A percentile compares a stretch with the other conserved stretches of the same genome.
These are phyloP conservation scores for Drosophila picticornis DNA, from an alignment of 2,888 invertebrate species.

Conservation along the genomic window DNA sequence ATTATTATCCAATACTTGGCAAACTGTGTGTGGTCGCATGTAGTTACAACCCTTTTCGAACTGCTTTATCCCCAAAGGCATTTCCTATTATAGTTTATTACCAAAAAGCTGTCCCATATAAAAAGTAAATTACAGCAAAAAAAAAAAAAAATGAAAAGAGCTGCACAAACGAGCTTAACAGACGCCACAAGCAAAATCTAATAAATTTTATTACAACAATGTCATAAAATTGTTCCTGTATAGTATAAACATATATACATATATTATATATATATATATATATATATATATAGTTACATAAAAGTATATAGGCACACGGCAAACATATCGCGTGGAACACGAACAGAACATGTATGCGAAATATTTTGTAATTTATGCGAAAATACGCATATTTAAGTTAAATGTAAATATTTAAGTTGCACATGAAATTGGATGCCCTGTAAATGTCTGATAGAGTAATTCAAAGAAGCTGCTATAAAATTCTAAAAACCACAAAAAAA, in stretches of 20 bases:
- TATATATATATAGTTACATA: slow-evolving; percentile 12
- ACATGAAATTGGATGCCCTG: slow-evolving; percentile 70
- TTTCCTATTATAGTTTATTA: slow-evolving; percentile 73
- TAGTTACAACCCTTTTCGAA: slow-evolving; percentile 38
- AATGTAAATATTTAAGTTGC: slow-evolving; percentile 79
- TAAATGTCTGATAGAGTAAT: slow-evolving; percentile 67
- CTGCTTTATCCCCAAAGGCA: slow-evolving; percentile 50
- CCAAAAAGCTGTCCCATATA: slow-evolving; percentile 66
- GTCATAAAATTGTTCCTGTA: slow-evolving; percentile 65
- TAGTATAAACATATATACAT: slow-evolving; percentile 14
- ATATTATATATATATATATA: slow-evolving; percentile 18
- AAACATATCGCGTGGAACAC: slow-evolving; percentile 65
- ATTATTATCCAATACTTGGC: slow-evolving; percentile 26
- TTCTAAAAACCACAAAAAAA: slow-evolving; percentile 52
- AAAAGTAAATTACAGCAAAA: slow-evolving; percentile 64
- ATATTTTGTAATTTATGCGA: slow-evolving; percentile 76
- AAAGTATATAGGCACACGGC: slow-evolving; percentile 14
- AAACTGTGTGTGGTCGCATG: slow-evolving; percentile 16
- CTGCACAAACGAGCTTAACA: slow-evolving; percentile 57
- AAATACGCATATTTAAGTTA: slow-evolving; percentile 78
- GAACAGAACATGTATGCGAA: slow-evolving; percentile 58
- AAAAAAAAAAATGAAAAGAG: slow-evolving; percentile 15
- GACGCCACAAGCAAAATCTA: slow-evolving; percentile 71
- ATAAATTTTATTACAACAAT: slow-evolving; percentile 77
- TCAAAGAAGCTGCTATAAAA: slow-evolving; percentile 57